These are phyloP conservation scores for Trilocha varians DNA, from an alignment of 2,888 invertebrate species.

Conservation along the genomic window DNA sequence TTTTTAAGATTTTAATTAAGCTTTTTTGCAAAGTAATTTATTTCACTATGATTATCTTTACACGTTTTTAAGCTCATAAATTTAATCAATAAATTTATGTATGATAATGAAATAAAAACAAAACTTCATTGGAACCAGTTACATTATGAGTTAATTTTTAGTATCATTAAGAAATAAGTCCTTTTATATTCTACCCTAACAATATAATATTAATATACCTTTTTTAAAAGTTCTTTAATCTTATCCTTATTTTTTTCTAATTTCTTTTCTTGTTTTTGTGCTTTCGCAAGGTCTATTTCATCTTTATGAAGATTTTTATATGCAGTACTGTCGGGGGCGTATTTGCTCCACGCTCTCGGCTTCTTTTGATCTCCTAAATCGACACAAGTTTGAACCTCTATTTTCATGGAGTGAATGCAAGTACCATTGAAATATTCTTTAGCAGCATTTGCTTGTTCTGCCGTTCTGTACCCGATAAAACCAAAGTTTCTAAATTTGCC, in stretches of 20 bases:
- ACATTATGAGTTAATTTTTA: too few relatives aligned
- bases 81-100: too few relatives aligned
- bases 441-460: conserved; percentile 85
- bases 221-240: conserved; percentile 78
- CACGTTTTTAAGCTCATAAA: too few relatives aligned
- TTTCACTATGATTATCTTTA: too few relatives aligned
- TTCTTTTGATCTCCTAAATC: conserved; percentile 80
- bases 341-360: conserved; percentile 95
- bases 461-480: conserved; percentile 91
- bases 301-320: conserved; percentile 69
- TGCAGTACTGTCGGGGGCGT: conserved; percentile 83
- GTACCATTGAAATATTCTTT: conserved; percentile 86
- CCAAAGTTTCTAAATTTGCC: conserved; percentile 95
- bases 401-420: conserved; percentile 86
- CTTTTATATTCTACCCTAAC: too few relatives aligned
- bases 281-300: conserved; percentile 43
- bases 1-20: too few relatives aligned
- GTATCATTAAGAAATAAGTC: too few relatives aligned
- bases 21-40: too few relatives aligned
- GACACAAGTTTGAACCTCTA: conserved; percentile 83
- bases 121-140: too few relatives aligned
- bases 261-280: conserved; percentile 40
- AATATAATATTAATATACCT: conserved; percentile 47
- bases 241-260: conserved; percentile 62
- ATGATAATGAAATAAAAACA: too few relatives aligned